Evolutionary conservation across 2,888 invertebrate species (phyloP), one percentile per base, ranked within the genome.

Genomic region (Ophioninae sp.): DNA sequence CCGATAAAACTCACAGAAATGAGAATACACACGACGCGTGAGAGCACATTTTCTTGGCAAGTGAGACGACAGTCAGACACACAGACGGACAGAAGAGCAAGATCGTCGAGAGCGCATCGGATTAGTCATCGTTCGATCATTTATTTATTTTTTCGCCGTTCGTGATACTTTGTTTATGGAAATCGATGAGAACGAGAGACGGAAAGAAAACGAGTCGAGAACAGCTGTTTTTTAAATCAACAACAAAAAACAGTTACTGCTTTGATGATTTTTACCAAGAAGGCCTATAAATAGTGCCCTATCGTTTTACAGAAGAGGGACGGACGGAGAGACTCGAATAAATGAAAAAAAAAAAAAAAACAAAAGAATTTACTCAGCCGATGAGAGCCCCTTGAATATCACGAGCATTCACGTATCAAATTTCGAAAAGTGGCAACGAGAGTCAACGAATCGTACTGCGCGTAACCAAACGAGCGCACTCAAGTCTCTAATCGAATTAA

Each of bases 1-100:
- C 73, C 84, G 84, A 79, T 82, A 72, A 79, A 82, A 82, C 81
- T 82, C 64, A 82, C 79, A 82, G 84, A 84, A 84, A 77, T 82
- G 84, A 82, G 84, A 84, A 84, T 84, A 84, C 63, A 56, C 63
- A 65, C 65, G n/a, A 65, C 65, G n/a, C 75, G 81, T 77, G 79
- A 82, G 39, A 69, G 76, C 51, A 56, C 67, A 64, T 69, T 75
- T 82, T 79, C 73, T 84, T 84, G 84, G 82, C 82, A 84, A 84
- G 81, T 74, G 23, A 76, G 59, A 68, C 61, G 22, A 56, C 72
- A 58, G 51, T 69, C 77, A 56, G 76, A 79, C 68, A 79, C 72
- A 65, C 30, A 30, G 37, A 20, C 61, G 44, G 17, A 23, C 22
- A 37, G 78, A 74, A 79, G 63, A 83, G 76, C 68, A 75, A 82